phyloP scores from a whole-genome alignment of 2,797 vertebrate genomes.

The Numenius phaeopus region DNA sequence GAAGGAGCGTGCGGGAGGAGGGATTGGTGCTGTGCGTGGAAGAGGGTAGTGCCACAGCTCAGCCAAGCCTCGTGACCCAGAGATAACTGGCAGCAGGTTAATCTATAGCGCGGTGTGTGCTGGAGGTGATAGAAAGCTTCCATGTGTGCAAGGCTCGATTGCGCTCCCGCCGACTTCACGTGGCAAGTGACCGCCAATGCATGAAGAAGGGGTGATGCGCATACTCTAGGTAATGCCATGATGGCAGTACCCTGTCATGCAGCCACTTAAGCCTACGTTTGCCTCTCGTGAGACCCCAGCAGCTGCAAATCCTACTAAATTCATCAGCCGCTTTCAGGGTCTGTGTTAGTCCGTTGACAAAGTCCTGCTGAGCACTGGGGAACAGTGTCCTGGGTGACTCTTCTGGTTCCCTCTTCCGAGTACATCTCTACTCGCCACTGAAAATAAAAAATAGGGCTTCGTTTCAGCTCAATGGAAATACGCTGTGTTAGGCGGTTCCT shows the following conservation, averaged over 20 bases:
- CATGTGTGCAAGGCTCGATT: background rate
- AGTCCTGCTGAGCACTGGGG: background rate
- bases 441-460: background rate
- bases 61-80: background rate
- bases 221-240: accelerated
- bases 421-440: background rate
- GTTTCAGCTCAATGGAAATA: background rate
- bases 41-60: background rate
- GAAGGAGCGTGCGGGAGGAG: background rate
- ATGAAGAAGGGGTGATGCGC: background rate
- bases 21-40: background rate
- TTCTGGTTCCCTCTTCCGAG: background rate
- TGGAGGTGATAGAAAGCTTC: background rate
- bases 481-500: background rate
- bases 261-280: background rate
- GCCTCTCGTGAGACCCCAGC: background rate
- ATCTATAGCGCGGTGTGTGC: background rate
- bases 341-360: background rate
- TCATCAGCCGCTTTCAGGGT: background rate
- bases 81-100: constrained; percentile 26
- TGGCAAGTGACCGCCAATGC: background rate
- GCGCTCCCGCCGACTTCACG: accelerated
- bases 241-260: too few species aligned
- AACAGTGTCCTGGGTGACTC: background rate
- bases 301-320: background rate